These are phyloP conservation scores for Cerastoderma edule DNA, from an alignment of 2,888 invertebrate species.

Conservation along the genomic window DNA sequence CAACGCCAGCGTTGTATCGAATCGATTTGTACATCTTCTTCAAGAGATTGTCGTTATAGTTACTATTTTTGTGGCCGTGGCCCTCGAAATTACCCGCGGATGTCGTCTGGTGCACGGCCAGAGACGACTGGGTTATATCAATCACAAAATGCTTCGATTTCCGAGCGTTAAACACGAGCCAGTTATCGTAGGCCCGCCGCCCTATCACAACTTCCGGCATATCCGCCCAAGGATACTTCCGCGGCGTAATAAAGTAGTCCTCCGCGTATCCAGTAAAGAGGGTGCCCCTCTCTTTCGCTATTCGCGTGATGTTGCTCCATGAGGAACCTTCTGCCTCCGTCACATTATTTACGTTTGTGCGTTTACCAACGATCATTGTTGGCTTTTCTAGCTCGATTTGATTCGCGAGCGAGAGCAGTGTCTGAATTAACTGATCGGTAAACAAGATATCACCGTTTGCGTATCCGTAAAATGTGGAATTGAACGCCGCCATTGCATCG, in stretches of 20 bases:
- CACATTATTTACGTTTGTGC: slow-evolving; percentile 71
- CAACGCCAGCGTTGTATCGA: slow-evolving; percentile 67
- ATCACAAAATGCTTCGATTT: slow-evolving; percentile 66
- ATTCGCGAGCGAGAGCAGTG: slow-evolving; percentile 50
- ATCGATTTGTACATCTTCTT: slow-evolving; percentile 62
- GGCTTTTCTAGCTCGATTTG: slow-evolving; percentile 45
- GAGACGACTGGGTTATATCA: slow-evolving; percentile 71
- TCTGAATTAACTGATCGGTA: slow-evolving; percentile 64
- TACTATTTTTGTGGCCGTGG: slow-evolving; percentile 61
- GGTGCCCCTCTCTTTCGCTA: slow-evolving; percentile 64
- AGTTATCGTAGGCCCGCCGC: slow-evolving; percentile 78
- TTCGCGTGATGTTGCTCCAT: slow-evolving; percentile 50
- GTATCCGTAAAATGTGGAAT: slow-evolving; percentile 72
- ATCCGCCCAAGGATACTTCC: slow-evolving; percentile 71
- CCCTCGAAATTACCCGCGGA: slow-evolving; percentile 72
- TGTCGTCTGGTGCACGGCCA: slow-evolving; percentile 78
- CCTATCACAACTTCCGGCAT: slow-evolving; percentile 78
- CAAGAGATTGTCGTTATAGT: slow-evolving; percentile 71
- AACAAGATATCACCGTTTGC: slow-evolving; percentile 77
- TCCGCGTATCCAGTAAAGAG: slow-evolving; percentile 72
- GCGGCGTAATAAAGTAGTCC: slow-evolving; percentile 75
- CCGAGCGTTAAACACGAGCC: slow-evolving; percentile 72
- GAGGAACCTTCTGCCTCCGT: slow-evolving; percentile 60
- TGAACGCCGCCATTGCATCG: slow-evolving; percentile 66
- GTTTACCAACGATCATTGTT: slow-evolving; percentile 63